Base-by-base conservation (phyloP, 2,888 invertebrate genomes). In the Cyrtodaria siliqua region DNA sequence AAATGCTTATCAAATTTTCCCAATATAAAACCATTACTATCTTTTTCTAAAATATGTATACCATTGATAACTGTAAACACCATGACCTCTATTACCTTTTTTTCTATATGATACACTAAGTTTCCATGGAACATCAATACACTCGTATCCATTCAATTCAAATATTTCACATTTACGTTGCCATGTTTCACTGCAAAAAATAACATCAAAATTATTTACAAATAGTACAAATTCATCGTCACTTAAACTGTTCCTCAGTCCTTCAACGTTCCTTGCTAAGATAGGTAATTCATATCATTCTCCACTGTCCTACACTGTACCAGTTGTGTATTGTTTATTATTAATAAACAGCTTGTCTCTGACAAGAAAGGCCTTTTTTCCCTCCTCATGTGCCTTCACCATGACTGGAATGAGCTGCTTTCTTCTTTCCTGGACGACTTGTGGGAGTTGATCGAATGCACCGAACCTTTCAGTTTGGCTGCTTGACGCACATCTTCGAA, bases 171-270 rank as follows among this genome's bases (percentile, higher is more conserved):
- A 24, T 23, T 18, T 42, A 23, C 27, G 23, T 18, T 66, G 66
- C 42, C 66, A 66, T 47, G 66, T 66, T 29, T 66, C 66, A 29
- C 44, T 27, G 18, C 55, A 66, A 56, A 66, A 66, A 6, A 56
- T n/a, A 2, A 56, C 42, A 27, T 56, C 66, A 66, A 33, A 67
- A 23, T 59, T 33, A 16, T 26, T 33, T 24, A 66, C 57, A 56
- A 66, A 66, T 29, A 29, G 40, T 16, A 66, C 6, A 47, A 66
- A 66, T 23, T 66, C 66, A 1, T 44, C 2, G n/a, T 66, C 66
- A 18, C 8, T 8, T 66, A 56, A 56, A 66, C 56, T n/a, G 47
- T 29, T 47, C 14, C 24, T 56, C 27, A 66, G 33, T 20, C 66
- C 56, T 56, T 56, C 56, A 56, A 66, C 56, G 26, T 66, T 66